phyloP scores from a whole-genome alignment of 2,888 invertebrate genomes.

The Ichneumon xanthorius region DNA sequence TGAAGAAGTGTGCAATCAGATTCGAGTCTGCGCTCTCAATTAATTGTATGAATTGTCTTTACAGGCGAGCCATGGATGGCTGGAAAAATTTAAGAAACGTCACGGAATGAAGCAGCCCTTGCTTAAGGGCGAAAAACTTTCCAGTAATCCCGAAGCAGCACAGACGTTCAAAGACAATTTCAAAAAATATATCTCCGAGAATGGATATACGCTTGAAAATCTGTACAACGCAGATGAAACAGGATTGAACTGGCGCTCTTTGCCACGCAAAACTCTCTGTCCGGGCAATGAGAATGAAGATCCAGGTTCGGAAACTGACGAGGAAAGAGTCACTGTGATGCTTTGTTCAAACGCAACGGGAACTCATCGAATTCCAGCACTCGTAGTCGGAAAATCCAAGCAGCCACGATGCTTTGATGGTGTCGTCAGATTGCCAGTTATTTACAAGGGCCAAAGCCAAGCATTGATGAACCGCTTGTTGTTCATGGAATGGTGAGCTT shows the following conservation, averaged over 20 bases:
- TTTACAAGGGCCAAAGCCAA: conserved; percentile 65
- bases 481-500: conserved; percentile 71
- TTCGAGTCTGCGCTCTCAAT: neutral
- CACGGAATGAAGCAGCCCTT: conserved; percentile 20
- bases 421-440: conserved; percentile 62
- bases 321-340: conserved; percentile 73
- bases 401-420: conserved; percentile 74
- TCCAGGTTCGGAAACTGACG: conserved; percentile 70
- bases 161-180: conserved; percentile 51
- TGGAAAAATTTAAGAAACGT: conserved; percentile 56
- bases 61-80: conserved; percentile 42
- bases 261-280: conserved; percentile 69
- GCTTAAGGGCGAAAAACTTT: conserved; percentile 68
- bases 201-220: conserved; percentile 52
- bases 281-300: conserved; percentile 63
- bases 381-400: conserved; percentile 75
- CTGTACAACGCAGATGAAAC: conserved; percentile 74
- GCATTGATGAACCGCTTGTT: conserved; percentile 72
- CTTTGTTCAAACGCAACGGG: conserved; percentile 74
- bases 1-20: neutral
- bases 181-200: conserved; percentile 36
- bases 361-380: conserved; percentile 73
- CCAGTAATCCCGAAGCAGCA: conserved; percentile 53
- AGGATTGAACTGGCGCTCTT: conserved; percentile 69
- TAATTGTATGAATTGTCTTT: conserved; percentile 52